Base-by-base conservation (phyloP, 64 coral and sea anemone genomes). In the Exaiptasia diaphana region DNA sequence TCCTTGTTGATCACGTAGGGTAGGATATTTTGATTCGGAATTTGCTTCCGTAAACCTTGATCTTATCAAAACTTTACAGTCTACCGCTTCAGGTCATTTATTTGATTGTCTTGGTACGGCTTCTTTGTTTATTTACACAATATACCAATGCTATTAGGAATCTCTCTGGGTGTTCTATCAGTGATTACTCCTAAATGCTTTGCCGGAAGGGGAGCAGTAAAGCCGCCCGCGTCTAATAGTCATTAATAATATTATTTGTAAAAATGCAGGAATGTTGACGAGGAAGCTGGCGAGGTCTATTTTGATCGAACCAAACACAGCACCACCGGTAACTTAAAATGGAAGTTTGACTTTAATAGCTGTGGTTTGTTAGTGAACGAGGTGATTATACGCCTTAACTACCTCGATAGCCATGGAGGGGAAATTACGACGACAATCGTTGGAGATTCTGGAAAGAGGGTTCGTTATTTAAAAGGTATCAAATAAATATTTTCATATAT, bases 351-450 rank as follows among this genome's bases (percentile, higher is more conserved):
- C 63, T 89, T 99, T 33, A 83, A 84, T 32, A 61, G 85, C 13
- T 89, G 95, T 75, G 89, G 95, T 40, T 74, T 99, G 46, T 39
- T 93, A 31, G 90, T 99, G 26, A 90, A 99, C 56, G 83, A 99
- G 39, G 86, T 99, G 26, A 93, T 85, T 17, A 18, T 99, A 8
- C 73, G 82, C 32, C 42, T 99, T 38, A 79, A 67, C n/a, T 83
- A 71, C 43, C 33, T 77, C 13, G 68, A 73, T 32, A 68, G 71
- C 9, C 76, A 83, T 74, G 95, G 95, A 14, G 95, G 90, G 24
- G 95, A 99, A 46, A 73, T 99, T 26, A 87, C 59, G 0, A 83
- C 82, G 1, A 99, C 81, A 33, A 65, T 99, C 39, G 73, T 75
- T 32, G 90, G 95, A 22, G 69, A 76, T 24, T 45, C 80, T 14